Evolutionary conservation across 2,113 vertebrate genomes (phyloP), one percentile per base, ranked within the genome.

Genomic region (Madoqua kirkii): DNA sequence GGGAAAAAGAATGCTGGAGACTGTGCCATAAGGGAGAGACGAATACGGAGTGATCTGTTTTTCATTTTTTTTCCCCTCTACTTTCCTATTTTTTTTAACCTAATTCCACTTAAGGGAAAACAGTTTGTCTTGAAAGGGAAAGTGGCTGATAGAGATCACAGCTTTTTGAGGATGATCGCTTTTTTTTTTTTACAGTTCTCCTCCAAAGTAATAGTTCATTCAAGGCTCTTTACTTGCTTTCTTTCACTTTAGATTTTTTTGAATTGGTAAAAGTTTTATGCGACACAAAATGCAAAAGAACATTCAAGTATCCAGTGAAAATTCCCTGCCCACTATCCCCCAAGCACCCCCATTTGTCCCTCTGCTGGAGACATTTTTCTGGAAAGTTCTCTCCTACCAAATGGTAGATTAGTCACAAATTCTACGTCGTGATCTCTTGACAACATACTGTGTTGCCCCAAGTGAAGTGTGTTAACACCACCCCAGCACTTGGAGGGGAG

Each of bases 401-500:
- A 36, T 8, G 29, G 55, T 64, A n/a, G 45, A 55, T 45, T 5
- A 29, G 62, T 67, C 79, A 43, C 11, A 21, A 62, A 59, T 17
- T 52, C n/a, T 52, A 36, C 27, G 2, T 2, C 25, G 3, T 21
- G 10, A 33, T 64, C 23, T 64, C 27, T 14, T 50, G 45, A 50
- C 50, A 52, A 3, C 7, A 3, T 11, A 60, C 4, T 31, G 29
- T 36, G 31, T 23, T 55, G 16, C 89, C 71, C 16, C 3, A 4
- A 50, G n/a, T 12, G 3, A 52, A 60, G 54, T 4, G 10, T 5
- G 8, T 23, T 14, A 36, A 50, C 13, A 13, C 2, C 4, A 6
- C 11, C 43, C 86, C 0, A 4, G 54, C 10, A 19, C 87, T 57
- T 0, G 3, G 79, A 1, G 48, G 45, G 40, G 5, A 48, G 3